Evolutionary conservation across 2,797 vertebrate species (phyloP).

Genomic region (Poeciliopsis turneri): DNA sequence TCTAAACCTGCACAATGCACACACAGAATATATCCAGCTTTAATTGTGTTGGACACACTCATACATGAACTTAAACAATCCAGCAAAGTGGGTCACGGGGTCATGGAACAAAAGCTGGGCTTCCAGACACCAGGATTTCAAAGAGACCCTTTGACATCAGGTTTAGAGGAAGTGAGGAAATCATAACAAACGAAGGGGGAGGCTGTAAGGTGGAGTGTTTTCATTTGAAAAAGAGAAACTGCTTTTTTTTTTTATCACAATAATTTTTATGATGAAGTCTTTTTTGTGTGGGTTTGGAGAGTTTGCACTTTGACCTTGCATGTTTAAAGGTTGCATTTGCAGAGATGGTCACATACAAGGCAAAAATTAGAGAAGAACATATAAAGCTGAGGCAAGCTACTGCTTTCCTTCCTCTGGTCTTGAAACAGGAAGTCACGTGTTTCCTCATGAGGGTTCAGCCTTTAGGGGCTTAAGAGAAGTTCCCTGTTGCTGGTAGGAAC

Average conservation of each 20-base stretch:
- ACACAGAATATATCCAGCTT: slow-evolving; percentile 21
- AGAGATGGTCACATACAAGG: slow-evolving; percentile 17
- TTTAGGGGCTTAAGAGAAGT: slow-evolving; percentile 34
- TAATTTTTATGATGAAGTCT: not conserved
- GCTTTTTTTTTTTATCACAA: not conserved
- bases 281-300: not conserved
- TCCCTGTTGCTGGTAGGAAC: slow-evolving; percentile 62
- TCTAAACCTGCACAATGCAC: not conserved
- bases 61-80: slow-evolving; percentile 9
- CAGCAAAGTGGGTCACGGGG: slow-evolving; percentile 55
- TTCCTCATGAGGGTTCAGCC: slow-evolving; percentile 45
- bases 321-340: not conserved
- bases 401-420: slow-evolving; percentile 59
- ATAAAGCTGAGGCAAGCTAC: slow-evolving; percentile 29
- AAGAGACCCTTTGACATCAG: slow-evolving; percentile 24
- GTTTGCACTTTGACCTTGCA: not conserved
- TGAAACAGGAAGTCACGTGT: slow-evolving; percentile 78
- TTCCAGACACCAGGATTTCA: slow-evolving; percentile 45
- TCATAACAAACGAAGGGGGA: not conserved
- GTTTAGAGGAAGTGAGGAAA: slow-evolving; percentile 44
- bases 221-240: not conserved
- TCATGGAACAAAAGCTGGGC: slow-evolving; percentile 44
- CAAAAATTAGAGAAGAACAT: slow-evolving; percentile 14
- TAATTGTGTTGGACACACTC: slow-evolving; percentile 42
- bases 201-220: not conserved